Percentiles rank a stretch among this genome's conserved stretches.
Conservation (phyloP, 1,140 invertebrate genomes). For the Neotoxoptera formosana region DNA sequence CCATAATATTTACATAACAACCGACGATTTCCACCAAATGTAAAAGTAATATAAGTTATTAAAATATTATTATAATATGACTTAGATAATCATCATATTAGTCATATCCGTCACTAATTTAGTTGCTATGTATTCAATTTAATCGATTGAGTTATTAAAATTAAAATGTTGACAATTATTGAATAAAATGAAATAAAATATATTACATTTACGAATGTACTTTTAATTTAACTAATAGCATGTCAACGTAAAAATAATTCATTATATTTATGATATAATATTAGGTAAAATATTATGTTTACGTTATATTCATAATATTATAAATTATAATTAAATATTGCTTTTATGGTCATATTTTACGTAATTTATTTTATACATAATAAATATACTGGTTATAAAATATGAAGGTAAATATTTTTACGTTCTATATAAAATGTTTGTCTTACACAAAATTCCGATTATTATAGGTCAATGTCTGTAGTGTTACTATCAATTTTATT, state of each 20-base stretch:
- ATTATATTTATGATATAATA: not conserved
- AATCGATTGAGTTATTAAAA: too few relatives aligned
- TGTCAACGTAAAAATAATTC: too few relatives aligned
- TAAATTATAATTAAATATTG: not conserved
- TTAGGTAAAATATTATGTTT: not conserved
- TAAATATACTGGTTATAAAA: too few relatives aligned
- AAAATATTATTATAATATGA: not conserved
- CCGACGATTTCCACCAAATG: not conserved
- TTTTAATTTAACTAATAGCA: too few relatives aligned
- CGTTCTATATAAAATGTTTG: not conserved
- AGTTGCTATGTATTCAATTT: not conserved
- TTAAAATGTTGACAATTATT: too few relatives aligned
- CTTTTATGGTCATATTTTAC: too few relatives aligned
- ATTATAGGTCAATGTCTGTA: not conserved
- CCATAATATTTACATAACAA: not conserved
- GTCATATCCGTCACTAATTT: not conserved
- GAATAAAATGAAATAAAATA: too few relatives aligned
- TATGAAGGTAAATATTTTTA: not conserved
- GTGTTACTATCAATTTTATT: not conserved
- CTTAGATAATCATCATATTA: not conserved
- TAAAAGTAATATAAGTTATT: not conserved
- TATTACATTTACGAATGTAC: too few relatives aligned
- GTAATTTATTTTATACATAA: too few relatives aligned
- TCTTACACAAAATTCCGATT: not conserved
- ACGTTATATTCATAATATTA: not conserved